Conservation (phyloP, 2,797 vertebrate species). For the Coracias cyanogaster region DNA sequence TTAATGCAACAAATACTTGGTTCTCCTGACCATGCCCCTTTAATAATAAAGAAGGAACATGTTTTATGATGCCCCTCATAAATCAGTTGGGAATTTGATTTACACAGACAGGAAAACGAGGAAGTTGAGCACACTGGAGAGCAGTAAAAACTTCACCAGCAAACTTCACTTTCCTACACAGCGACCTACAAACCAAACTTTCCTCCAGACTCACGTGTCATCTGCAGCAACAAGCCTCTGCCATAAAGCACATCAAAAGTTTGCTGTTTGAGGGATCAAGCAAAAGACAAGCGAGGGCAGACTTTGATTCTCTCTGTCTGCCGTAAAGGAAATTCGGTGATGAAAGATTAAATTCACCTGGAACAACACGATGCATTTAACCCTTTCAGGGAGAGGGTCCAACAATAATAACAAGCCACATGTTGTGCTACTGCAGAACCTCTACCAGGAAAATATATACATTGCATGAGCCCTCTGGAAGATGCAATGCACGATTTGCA, state of each 20-base stretch:
- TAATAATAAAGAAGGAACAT: background rate
- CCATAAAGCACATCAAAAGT: slow-evolving; percentile 27
- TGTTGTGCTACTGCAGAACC: background rate
- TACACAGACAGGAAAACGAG: slow-evolving; percentile 43
- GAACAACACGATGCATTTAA: slow-evolving; percentile 38
- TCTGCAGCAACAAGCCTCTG: slow-evolving; percentile 40
- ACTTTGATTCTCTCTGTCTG: slow-evolving; percentile 27
- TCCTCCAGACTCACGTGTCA: slow-evolving; percentile 54
- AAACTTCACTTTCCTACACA: slow-evolving; percentile 58
- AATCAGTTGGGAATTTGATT: slow-evolving; percentile 42
- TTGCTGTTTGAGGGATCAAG: background rate
- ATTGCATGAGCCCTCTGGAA: background rate
- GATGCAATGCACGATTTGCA: background rate
- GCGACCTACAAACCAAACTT: slow-evolving; percentile 59
- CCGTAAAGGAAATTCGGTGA: slow-evolving; percentile 57
- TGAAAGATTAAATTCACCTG: slow-evolving; percentile 67
- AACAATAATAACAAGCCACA: background rate
- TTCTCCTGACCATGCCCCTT: background rate
- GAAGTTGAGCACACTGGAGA: slow-evolving; percentile 52
- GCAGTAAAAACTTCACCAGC: slow-evolving; percentile 61
- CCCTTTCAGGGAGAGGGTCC: background rate
- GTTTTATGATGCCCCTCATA: background rate
- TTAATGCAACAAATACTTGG: background rate
- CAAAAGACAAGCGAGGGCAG: background rate
- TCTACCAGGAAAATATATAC: background rate